Percentiles rank a stretch among this genome's conserved stretches.
Evolutionary conservation across 2,113 vertebrate species (phyloP).

Genomic region (Uropsilus gracilis): DNA sequence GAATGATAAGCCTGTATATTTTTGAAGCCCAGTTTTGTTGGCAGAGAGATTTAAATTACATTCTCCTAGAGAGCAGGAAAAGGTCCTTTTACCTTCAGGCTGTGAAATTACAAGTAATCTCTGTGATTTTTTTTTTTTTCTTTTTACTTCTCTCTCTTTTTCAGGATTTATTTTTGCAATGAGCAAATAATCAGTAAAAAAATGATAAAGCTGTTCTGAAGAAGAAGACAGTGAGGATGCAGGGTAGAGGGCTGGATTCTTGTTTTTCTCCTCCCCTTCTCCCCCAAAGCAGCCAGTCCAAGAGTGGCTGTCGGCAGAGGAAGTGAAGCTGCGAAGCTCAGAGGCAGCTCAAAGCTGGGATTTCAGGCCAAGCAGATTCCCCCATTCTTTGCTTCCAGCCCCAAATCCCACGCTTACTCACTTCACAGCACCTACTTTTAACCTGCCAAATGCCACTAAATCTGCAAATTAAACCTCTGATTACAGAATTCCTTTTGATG

Average conservation of each 20-base stretch:
- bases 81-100: neutral
- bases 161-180: neutral
- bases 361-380: constrained; percentile 70
- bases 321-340: constrained; percentile 32
- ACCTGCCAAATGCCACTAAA: constrained; percentile 85
- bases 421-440: constrained; percentile 84
- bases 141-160: neutral
- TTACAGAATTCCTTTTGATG: constrained; percentile 88
- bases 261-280: neutral
- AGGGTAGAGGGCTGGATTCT: neutral
- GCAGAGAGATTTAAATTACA: neutral
- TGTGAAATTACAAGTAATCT: neutral
- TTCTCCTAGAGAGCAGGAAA: neutral
- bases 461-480: constrained; percentile 86
- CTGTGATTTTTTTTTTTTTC: neutral
- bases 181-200: neutral
- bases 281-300: neutral
- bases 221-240: neutral
- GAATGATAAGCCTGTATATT: neutral
- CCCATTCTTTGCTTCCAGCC: constrained; percentile 79
- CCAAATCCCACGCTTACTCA: constrained; percentile 82
- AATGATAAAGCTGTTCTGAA: neutral
- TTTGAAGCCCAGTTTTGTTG: neutral
- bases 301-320: constrained; percentile 30
- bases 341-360: constrained; percentile 64